Evolutionary conservation across 2,888 invertebrate genomes (phyloP), one percentile per base, ranked within the genome.

Genomic region (Norana najaformis): DNA sequence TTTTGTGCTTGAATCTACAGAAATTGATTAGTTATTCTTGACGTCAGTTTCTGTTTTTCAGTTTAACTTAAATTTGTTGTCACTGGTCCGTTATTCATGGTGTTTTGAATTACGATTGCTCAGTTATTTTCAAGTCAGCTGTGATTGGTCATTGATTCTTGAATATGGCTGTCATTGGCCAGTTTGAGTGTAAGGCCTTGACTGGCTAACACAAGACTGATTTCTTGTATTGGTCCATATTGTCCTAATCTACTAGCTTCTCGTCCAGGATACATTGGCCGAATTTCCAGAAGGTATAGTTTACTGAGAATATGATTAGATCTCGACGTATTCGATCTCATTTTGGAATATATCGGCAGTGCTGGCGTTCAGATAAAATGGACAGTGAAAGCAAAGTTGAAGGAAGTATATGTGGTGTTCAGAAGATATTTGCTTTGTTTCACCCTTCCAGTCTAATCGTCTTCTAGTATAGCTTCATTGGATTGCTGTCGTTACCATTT

Each of bases 291-390:
- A 69, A 11, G 69, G 69, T n/a, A 69, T 13, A 0, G 69, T 69
- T 13, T 69, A n/a, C 69, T 69, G 69, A 69, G 69, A 69, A 69
- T 69, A 69, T n/a, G 69, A 30, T 30, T 69, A n/a, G 69, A 69
- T 69, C 69, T 69, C 69, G n/a, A 69, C n/a, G 69, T n/a, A n/a
- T 69, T 69, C 69, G 69, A 69, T 69, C 69, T 69, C 69, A 69
- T n/a, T 30, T 69, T 69, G 69, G 69, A 69, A 69, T n/a, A n/a
- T n/a, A 69, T 69, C n/a, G 69, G 69, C 30, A n/a, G 69, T 1
- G 5, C 23, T 6, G 53, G 23, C 53, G 16, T 2, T 41, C 18
- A 6, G 69, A 69, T 69, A 69, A n/a, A 69, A 69, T 69, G 69
- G n/a, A 6, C n/a, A 8, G 16, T n/a, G n/a, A 69, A 69, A 30